Evolutionary conservation across 2,113 vertebrate species (phyloP), one percentile per base, ranked within the genome.

Genomic region (Nothocercus julius): DNA sequence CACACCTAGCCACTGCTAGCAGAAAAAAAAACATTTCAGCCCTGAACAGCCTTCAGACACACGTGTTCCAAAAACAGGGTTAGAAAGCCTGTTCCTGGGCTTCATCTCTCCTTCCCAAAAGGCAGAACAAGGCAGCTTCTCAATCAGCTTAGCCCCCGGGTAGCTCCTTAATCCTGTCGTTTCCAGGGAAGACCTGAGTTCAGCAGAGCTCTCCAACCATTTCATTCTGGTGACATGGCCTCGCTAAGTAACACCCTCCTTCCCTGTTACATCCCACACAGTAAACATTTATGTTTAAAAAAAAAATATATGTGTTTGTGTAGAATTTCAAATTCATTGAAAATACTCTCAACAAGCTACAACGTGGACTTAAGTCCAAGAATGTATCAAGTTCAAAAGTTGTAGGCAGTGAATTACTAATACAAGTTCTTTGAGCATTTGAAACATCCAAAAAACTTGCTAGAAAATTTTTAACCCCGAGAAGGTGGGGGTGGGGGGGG

Each of bases 71-170:
- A 45, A 78, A 42, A 66, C 49, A 64, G 1, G 11, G 12, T 0
- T 3, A 81, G 28, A 62, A 69, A 76, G 25, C 5, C 4, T 6
- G 5, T 36, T 44, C 83, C 18, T 27, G 53, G n/a, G 40, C 36
- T 92, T 75, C 64, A 36, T 53, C 30, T 72, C 32, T 32, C 58
- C 10, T 67, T 86, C 14, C 70, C 44, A 53, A 78, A 45, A 72
- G 51, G 11, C 2, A 3, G 3, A 79, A 30, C 18, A 27, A 24
- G 75, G 32, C 28, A 21, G 68, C 79, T 73, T 3, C 4, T 1
- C 0, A 0, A 32, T 2, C 28, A 25, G 51, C 56, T 49, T 19
- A 12, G 4, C 14, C 40, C 30, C 10, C 1, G 64, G 12, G 42
- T 74, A 89, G 58, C 75, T 69, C 53, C 44, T 87, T 15, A 40